phyloP scores from a whole-genome alignment of 2,888 invertebrate species.

The Argyresthia albistria region DNA sequence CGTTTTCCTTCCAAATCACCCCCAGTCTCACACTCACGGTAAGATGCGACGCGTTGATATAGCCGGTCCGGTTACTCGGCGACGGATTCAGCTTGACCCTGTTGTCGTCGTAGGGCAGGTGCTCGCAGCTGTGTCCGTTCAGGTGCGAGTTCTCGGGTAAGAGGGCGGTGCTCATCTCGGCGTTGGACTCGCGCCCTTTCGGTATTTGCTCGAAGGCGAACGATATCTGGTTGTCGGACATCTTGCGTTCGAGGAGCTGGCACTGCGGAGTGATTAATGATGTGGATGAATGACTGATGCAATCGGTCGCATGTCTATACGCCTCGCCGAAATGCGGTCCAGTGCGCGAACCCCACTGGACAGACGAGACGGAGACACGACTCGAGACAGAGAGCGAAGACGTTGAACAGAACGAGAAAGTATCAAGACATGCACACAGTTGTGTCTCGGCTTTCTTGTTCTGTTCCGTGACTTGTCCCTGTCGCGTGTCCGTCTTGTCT shows the following conservation, averaged over 20 bases:
- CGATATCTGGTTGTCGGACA: constrained; percentile 81
- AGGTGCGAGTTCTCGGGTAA: constrained; percentile 77
- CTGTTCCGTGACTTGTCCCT: no score
- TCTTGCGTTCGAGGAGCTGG: constrained; percentile 61
- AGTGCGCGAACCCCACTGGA: no score
- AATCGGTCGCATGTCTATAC: no score
- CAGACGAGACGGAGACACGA: no score
- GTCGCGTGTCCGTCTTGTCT: no score
- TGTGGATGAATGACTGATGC: not conserved
- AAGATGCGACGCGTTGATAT: constrained; percentile 93
- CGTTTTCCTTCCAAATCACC: no score
- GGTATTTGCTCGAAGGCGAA: constrained; percentile 91
- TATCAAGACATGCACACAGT: no score
- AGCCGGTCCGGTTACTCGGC: constrained; percentile 87
- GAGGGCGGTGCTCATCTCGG: constrained; percentile 80
- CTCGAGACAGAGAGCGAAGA: no score
- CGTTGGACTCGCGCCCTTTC: constrained; percentile 79
- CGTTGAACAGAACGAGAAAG: no score
- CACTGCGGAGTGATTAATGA: constrained; percentile 26
- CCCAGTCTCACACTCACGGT: constrained; percentile 68
- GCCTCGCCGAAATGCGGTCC: no score
- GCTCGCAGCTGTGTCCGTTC: constrained; percentile 75
- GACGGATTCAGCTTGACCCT: constrained; percentile 86
- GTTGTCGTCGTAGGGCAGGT: constrained; percentile 93
- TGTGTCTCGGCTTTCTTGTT: no score